Percentiles rank a stretch among this genome's conserved stretches.
Evolutionary conservation across 1,140 invertebrate genomes (phyloP).

Genomic region (Drepana arcuata): DNA sequence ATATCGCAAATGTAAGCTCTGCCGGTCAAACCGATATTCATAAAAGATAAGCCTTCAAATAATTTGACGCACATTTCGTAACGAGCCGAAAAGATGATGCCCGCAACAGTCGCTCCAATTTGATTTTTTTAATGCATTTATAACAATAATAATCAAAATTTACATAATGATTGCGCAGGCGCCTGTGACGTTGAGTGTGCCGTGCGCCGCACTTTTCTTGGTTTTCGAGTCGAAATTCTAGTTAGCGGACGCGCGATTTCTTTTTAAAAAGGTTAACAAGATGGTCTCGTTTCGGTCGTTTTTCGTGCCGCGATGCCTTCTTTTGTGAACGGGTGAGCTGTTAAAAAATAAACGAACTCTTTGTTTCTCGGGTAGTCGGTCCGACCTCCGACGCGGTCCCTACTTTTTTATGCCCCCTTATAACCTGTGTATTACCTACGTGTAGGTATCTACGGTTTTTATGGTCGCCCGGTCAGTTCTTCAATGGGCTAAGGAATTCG

Average conservation of each 20-base stretch:
- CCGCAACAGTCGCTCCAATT: constrained; percentile 20
- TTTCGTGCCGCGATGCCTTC: constrained; percentile 62
- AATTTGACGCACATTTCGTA: constrained; percentile 35
- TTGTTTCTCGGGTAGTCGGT: constrained; percentile 69
- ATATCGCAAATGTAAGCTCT: no score
- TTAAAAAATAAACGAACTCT: constrained; percentile 72
- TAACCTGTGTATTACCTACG: constrained; percentile 70
- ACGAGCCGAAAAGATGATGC: constrained; percentile 28
- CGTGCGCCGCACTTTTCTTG: constrained; percentile 51
- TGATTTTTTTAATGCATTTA: constrained; percentile 43
- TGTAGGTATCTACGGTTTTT: constrained; percentile 71
- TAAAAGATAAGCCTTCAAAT: constrained; percentile 33
- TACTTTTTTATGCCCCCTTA: constrained; percentile 69
- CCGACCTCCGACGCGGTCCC: constrained; percentile 68
- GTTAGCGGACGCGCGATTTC: constrained; percentile 65
- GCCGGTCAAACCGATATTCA: no score
- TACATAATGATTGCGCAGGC: constrained; percentile 65
- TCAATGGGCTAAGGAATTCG: constrained; percentile 70
- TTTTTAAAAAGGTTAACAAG: constrained; percentile 71
- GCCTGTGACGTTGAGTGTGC: constrained; percentile 43
- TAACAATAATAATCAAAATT: constrained; percentile 38
- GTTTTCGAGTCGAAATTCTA: constrained; percentile 69
- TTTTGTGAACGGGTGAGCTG: constrained; percentile 69
- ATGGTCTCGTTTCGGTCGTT: constrained; percentile 63
- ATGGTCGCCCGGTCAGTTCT: constrained; percentile 66